A percentile compares a stretch with the other conserved stretches of the same genome.
phyloP scores from a whole-genome alignment of 2,888 invertebrate genomes.

The Melipona bicolor region DNA sequence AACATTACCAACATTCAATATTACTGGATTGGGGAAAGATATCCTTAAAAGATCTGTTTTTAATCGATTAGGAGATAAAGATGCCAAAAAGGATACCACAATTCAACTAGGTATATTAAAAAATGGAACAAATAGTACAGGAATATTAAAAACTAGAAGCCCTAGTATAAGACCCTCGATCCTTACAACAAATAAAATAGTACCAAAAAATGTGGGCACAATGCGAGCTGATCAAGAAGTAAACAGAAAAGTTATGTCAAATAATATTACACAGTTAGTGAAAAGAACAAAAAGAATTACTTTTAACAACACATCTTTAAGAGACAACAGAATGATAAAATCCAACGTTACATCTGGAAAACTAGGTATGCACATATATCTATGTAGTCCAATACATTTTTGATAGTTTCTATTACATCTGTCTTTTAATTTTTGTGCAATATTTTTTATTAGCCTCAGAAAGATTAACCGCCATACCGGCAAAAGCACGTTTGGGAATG shows the following conservation, averaged over 20 bases:
- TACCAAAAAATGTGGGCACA: conserved; percentile 76
- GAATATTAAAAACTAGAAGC: conserved; percentile 77
- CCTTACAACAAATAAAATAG: conserved; percentile 65
- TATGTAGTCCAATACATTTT: not conserved
- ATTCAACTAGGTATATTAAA: conserved; percentile 76
- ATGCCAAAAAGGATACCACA: conserved; percentile 70
- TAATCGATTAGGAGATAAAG: conserved; percentile 82
- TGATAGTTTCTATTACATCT: not conserved
- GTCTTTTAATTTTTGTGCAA: not conserved
- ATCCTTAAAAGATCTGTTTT: conserved; percentile 80
- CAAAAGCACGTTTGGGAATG: conserved; percentile 80
- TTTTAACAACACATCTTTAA: conserved; percentile 54
- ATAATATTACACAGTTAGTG: conserved; percentile 72
- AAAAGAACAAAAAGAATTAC: conserved; percentile 71
- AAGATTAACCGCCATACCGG: conserved; percentile 75
- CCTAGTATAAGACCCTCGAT: conserved; percentile 61
- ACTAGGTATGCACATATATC: conserved; percentile 70
- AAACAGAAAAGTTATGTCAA: conserved; percentile 72
- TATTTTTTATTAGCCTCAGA: conserved; percentile 78
- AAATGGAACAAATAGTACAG: conserved; percentile 72
- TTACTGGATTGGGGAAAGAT: conserved; percentile 81
- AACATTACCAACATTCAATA: conserved; percentile 78
- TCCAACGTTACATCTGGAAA: conserved; percentile 69
- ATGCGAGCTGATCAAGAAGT: conserved; percentile 82
- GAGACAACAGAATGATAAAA: conserved; percentile 41